Evolutionary conservation across 2,888 invertebrate genomes (phyloP), one percentile per base, ranked within the genome.

Genomic region (Isotomurus palustris): DNA sequence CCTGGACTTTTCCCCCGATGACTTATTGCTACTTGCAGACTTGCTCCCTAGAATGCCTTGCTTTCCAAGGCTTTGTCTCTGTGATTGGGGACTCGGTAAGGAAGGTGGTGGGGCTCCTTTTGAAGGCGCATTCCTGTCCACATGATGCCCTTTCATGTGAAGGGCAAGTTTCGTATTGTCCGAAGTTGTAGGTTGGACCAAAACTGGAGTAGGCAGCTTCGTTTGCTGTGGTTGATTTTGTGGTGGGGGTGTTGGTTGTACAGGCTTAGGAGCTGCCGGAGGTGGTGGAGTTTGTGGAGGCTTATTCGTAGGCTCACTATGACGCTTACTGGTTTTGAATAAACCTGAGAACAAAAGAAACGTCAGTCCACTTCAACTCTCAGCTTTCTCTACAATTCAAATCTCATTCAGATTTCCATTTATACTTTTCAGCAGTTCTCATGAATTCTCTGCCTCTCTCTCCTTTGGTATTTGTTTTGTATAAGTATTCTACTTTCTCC

Each of bases 301-400:
- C n/a, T n/a, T n/a, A n/a, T 19, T 43, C 22, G 43, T 14, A 24
- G 43, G 43, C 6, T 43, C 43, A 14, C 22, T 43, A 14, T 43
- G 43, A 22, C 43, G 43, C 43, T 22, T 43, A 14, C 43, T 43
- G 19, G 22, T 43, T 43, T 43, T 43, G 43, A 17, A 43, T 24
- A 43, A 8, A 10, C 8, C 32, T 32, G 32, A 32, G 32, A 32
- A 32, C 32, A 8, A 32, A 32, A 32, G 32, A 32, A 32, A 32
- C 8, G 14, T 10, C 8, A 32, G 14, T 8, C 8, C 8, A 32
- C 8, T 10, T 32, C 8, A 14, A 32, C 8, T 32, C 14, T 14
- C 32, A 32, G 32, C 8, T 10, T 10, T 8, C 14, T 32, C 14
- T 32, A 10, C 8, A 32, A 10, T 32, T 32, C 8, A 32, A 10